A percentile compares a stretch with the other conserved stretches of the same genome.
Conservation (phyloP, 1,140 invertebrate genomes). For the Meloidogyne exigua region DNA sequence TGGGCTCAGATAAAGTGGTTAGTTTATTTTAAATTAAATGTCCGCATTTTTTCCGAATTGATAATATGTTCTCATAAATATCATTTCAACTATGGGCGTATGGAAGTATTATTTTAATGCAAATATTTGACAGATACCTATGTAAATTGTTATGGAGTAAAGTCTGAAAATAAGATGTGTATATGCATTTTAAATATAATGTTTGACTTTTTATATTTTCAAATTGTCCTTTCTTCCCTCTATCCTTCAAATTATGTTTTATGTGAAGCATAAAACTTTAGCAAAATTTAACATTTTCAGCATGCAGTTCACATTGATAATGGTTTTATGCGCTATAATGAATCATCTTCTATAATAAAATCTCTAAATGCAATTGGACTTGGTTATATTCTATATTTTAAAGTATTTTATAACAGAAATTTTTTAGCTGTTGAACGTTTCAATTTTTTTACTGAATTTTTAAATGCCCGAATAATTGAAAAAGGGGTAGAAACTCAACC, state of each 20-base stretch:
- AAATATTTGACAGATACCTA: too few species aligned
- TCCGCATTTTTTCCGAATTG: too few species aligned
- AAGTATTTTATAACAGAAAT: background rate
- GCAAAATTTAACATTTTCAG: background rate
- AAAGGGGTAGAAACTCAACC: constrained; percentile 65
- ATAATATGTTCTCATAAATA: too few species aligned
- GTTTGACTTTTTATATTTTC: too few species aligned
- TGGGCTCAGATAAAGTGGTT: constrained; percentile 81
- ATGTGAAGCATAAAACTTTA: too few species aligned
- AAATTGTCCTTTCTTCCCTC: too few species aligned
- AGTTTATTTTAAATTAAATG: background rate
- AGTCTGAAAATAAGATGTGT: too few species aligned
- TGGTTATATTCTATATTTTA: constrained; percentile 64
- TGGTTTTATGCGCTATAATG: constrained; percentile 92
- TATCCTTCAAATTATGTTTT: too few species aligned
- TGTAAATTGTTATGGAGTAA: too few species aligned
- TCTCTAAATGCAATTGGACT: constrained; percentile 82
- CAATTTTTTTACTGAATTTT: constrained; percentile 50
- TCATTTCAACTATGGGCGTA: too few species aligned
- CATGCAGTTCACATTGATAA: constrained; percentile 93
- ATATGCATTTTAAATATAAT: too few species aligned
- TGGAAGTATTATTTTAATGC: too few species aligned
- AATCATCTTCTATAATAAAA: constrained; percentile 82
- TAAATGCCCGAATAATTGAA: constrained; percentile 39
- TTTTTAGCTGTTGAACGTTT: constrained; percentile 54